These are phyloP conservation scores for Diglossa cyanea DNA, from an alignment of 2,797 vertebrate genomes.

Conservation along the genomic window DNA sequence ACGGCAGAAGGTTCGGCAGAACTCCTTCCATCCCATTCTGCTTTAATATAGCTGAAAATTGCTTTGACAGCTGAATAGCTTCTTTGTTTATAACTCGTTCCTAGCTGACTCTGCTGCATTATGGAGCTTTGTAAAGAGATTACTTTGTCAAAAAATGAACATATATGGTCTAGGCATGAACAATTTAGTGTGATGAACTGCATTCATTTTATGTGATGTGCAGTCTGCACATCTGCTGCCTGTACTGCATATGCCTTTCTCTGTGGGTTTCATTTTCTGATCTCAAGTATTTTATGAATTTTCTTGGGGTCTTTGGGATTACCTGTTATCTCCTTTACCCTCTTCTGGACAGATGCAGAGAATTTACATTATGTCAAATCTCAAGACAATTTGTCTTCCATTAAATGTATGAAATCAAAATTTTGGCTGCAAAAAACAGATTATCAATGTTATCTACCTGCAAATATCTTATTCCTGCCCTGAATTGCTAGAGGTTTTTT, in stretches of 20 bases:
- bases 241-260: background rate
- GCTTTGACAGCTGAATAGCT: conserved; percentile 64
- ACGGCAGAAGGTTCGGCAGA: background rate
- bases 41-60: conserved; percentile 52
- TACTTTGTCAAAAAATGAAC: conserved; percentile 51
- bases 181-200: background rate
- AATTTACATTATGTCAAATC: background rate
- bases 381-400: background rate
- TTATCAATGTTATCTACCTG: background rate
- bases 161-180: conserved; percentile 31
- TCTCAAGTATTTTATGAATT: background rate
- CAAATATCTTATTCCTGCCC: background rate
- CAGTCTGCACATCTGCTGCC: background rate
- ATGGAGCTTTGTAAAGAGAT: conserved; percentile 51
- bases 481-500: background rate
- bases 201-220: background rate
- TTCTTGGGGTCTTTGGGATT: background rate
- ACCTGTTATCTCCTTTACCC: background rate
- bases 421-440: background rate
- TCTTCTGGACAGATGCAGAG: background rate
- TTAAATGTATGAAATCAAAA: background rate
- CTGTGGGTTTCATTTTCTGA: background rate
- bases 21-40: background rate
- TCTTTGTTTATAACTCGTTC: conserved; percentile 55
- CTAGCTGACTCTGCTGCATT: conserved; percentile 40